Conservation (phyloP, 1,140 invertebrate species). For the Drosophila cardini region DNA sequence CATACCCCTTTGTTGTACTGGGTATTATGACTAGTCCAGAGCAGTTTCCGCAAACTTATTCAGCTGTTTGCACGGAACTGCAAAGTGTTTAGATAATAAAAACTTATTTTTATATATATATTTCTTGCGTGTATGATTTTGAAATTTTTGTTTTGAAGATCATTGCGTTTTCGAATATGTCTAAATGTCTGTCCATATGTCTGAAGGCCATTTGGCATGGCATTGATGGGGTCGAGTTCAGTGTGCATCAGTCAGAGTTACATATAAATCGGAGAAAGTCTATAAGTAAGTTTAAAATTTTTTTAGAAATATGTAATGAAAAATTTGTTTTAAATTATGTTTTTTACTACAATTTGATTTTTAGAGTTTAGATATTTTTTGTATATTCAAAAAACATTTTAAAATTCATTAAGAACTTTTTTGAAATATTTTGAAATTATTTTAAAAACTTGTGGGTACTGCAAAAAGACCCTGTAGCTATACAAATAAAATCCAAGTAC, state of each 20-base stretch:
- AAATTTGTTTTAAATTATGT: too few relatives aligned
- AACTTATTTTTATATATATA: slow-evolving; percentile 20
- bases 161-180: slow-evolving; percentile 43
- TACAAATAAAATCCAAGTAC: too few relatives aligned
- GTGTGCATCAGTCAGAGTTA: slow-evolving; percentile 52
- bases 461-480: too few relatives aligned
- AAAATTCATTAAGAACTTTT: too few relatives aligned
- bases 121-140: slow-evolving; percentile 18
- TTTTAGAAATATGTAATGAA: too few relatives aligned
- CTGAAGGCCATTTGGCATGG: slow-evolving; percentile 65
- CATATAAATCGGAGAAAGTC: slow-evolving; percentile 1
- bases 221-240: slow-evolving; percentile 77
- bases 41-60: slow-evolving; percentile 21
- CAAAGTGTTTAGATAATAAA: slow-evolving; percentile 51
- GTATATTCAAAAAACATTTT: too few relatives aligned
- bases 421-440: too few relatives aligned
- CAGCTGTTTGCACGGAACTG: slow-evolving; percentile 17
- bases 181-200: background rate
- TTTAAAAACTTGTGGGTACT: too few relatives aligned
- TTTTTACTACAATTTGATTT: too few relatives aligned
- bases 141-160: slow-evolving; percentile 49
- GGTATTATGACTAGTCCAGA: slow-evolving; percentile 7
- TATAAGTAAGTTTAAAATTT: background rate
- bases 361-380: too few relatives aligned
- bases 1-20: background rate